Evolutionary conservation across 2,888 invertebrate species (phyloP).

Genomic region (Erebia palarica): DNA sequence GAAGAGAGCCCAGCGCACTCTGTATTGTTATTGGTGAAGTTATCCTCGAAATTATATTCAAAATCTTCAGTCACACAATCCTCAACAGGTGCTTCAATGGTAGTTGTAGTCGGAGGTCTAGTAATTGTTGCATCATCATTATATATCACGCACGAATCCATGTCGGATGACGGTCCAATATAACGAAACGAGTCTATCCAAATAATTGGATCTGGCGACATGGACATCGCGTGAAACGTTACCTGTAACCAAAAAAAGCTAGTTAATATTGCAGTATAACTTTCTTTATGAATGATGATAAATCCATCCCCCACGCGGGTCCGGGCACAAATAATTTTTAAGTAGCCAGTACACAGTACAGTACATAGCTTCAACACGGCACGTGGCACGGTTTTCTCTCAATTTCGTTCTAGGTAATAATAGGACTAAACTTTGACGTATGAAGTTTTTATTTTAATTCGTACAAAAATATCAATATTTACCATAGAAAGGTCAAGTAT

Average conservation of each 20-base stretch:
- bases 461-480: too few relatives aligned
- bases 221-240: conserved; percentile 25
- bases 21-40: conserved; percentile 43
- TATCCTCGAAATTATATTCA: conserved; percentile 46
- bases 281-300: too few relatives aligned
- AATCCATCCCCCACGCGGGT: too few relatives aligned
- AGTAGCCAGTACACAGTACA: too few relatives aligned
- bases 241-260: conserved; percentile 27
- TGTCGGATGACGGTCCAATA: not conserved
- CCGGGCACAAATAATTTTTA: too few relatives aligned
- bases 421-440: too few relatives aligned
- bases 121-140: conserved; percentile 17
- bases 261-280: too few relatives aligned
- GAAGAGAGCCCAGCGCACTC: conserved; percentile 45
- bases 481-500: too few relatives aligned
- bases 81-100: conserved; percentile 40
- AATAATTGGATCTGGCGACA: conserved; percentile 22
- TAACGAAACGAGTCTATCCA: conserved; percentile 17
- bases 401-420: too few relatives aligned
- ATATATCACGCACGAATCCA: conserved; percentile 1
- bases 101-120: conserved; percentile 11
- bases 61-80: conserved; percentile 55
- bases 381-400: too few relatives aligned
- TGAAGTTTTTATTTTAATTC: not conserved
- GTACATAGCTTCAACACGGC: too few relatives aligned